Conservation (phyloP, 2,888 invertebrate species). For the Caradrina kadenii region DNA sequence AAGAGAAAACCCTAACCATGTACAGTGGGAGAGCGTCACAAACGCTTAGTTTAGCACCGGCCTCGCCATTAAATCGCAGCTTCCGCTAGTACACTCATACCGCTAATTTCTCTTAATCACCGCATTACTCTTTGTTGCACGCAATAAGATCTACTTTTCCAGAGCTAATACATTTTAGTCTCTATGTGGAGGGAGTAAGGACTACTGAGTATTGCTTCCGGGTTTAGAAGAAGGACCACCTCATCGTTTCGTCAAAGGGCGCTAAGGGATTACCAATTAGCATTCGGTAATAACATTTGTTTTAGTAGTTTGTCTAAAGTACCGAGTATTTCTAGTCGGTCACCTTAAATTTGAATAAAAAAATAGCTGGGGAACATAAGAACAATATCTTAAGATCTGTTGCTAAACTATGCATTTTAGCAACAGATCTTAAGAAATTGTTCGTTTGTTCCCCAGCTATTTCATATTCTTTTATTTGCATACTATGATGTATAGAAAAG, state of each 20-base stretch:
- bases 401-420: too few species aligned
- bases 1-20: constrained; percentile 32
- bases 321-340: neutral
- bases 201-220: constrained; percentile 19
- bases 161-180: neutral
- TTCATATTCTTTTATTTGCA: too few species aligned
- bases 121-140: constrained; percentile 33
- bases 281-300: neutral
- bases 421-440: too few species aligned
- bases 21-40: constrained; percentile 30
- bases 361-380: too few species aligned
- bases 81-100: constrained; percentile 35
- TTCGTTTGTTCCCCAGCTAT: too few species aligned
- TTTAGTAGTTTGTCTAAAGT: neutral
- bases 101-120: constrained; percentile 41
- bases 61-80: constrained; percentile 39
- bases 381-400: too few species aligned
- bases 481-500: too few species aligned
- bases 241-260: constrained; percentile 5
- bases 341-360: too few species aligned
- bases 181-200: constrained; percentile 9
- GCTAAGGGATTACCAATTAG: constrained; percentile 3
- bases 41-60: constrained; percentile 30
- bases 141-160: constrained; percentile 15
- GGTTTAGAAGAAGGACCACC: constrained; percentile 24